A percentile compares a stretch with the other conserved stretches of the same genome.
phyloP scores from a whole-genome alignment of 2,888 invertebrate genomes.

The Cataglyphis cursor region DNA sequence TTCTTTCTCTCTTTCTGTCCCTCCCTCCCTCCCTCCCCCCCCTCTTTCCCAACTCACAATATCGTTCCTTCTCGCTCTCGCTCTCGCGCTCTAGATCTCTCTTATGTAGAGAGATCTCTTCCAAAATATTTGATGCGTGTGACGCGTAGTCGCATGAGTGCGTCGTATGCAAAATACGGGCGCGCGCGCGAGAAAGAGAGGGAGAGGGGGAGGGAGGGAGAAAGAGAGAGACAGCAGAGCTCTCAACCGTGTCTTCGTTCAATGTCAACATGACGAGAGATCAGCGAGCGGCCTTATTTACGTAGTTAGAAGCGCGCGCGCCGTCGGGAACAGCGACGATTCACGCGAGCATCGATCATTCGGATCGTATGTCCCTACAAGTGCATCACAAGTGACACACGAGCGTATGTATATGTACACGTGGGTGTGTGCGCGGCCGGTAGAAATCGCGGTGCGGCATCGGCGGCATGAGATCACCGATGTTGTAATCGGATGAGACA shows the following conservation, averaged over 20 bases:
- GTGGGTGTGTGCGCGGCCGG: background rate
- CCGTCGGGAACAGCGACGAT: background rate
- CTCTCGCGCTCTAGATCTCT: background rate
- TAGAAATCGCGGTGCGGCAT: constrained; percentile 47
- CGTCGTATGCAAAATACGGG: background rate
- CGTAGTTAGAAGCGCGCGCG: background rate
- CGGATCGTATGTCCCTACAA: background rate
- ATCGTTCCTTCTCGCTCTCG: background rate
- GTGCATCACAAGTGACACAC: constrained; percentile 14
- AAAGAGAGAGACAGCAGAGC: background rate
- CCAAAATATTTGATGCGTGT: constrained; percentile 29
- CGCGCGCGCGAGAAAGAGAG: too few relatives aligned
- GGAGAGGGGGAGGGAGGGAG: background rate
- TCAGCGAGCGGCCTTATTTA: background rate
- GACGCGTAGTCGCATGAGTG: background rate
- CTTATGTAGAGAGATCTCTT: background rate
- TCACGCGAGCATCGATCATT: constrained; percentile 1
- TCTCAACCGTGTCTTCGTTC: constrained; percentile 9
- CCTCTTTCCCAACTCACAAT: background rate
- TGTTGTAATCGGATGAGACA: constrained; percentile 77
- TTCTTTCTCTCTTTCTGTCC: constrained; percentile 32
- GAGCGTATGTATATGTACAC: constrained; percentile 17
- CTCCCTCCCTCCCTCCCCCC: background rate
- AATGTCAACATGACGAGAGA: constrained; percentile 24
- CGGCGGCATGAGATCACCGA: constrained; percentile 76